Base-by-base conservation (phyloP, 1,140 invertebrate species). In the Archegozetes longisetosus region DNA sequence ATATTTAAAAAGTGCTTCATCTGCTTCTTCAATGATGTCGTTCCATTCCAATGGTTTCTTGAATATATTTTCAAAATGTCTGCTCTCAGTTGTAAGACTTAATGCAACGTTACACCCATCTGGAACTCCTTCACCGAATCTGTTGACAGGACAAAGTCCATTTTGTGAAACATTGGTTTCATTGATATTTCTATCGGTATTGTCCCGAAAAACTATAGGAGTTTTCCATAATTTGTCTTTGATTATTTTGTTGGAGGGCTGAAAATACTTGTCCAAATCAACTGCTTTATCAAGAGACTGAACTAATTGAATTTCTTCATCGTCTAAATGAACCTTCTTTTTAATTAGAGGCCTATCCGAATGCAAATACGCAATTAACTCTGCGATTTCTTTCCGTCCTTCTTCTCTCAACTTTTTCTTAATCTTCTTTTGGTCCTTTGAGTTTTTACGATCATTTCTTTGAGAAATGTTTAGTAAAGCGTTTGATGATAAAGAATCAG, bases 161-260 rank as follows among this genome's bases (percentile, higher is more conserved):
- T 40, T 40, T n/a, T n/a, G n/a, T n/a, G n/a, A n/a, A 17, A 40
- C 32, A 40, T 6, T 9, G 17, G 32, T 6, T 27, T 53, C 27
- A n/a, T 49, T 25, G 20, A 4, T n/a, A 23, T 29, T 3, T 3
- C 50, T 47, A 20, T 51, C 57, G 22, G 29, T 32, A 24, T 24
- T 22, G 12, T 55, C 20, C 3, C 46, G 17, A 23, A 49, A 58
- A 22, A 20, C 1, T n/a, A 50, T 50, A 20, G 57, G 57, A 50
- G 49, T 58, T n/a, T 47, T 40, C 57, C 57, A 58, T 40, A 58
- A 46, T 51, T 58, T 58, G 26, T 58, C 57, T 28, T 58, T 58
- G n/a, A 51, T 23, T 46, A 50, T 58, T 23, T 40, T 9, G 49
- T 58, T 47, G 6, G 46, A 25, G 12, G 27, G 4, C 1, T 20